These are phyloP conservation scores for Lutjanus campechanus DNA, from an alignment of 2,797 vertebrate genomes.

Conservation along the genomic window DNA sequence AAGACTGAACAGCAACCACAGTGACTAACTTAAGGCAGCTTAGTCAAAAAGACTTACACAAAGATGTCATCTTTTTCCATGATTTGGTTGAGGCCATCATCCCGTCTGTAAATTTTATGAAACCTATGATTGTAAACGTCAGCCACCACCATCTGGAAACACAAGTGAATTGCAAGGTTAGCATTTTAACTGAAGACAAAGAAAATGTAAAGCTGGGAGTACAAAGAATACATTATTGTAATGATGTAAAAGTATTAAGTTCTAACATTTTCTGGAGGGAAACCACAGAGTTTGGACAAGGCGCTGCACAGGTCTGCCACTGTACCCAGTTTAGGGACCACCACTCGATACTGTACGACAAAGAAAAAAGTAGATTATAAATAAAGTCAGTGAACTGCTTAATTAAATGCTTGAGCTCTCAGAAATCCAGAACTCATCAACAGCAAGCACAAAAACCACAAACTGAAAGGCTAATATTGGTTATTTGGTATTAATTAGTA, in stretches of 20 bases:
- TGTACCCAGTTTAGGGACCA: slow-evolving; percentile 93
- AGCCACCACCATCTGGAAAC: slow-evolving; percentile 94
- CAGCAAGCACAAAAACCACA: slow-evolving; percentile 3
- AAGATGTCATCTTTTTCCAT: slow-evolving; percentile 98
- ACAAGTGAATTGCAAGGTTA: background rate
- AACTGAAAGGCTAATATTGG: background rate
- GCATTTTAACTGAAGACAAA: background rate
- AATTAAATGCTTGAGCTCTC: background rate
- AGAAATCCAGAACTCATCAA: background rate
- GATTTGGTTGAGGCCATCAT: slow-evolving; percentile 95
- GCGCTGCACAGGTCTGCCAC: slow-evolving; percentile 93
- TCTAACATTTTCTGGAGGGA: slow-evolving; percentile 93
- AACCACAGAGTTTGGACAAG: slow-evolving; percentile 91
- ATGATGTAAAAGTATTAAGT: background rate
- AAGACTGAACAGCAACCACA: background rate
- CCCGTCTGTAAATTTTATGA: slow-evolving; percentile 96
- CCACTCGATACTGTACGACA: slow-evolving; percentile 89
- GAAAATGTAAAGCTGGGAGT: background rate
- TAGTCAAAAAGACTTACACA: slow-evolving; percentile 86
- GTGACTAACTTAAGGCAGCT: background rate
- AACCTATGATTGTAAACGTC: slow-evolving; percentile 99
- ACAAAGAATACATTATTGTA: background rate
- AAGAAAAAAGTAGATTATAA: background rate
- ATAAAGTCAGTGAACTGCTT: background rate
- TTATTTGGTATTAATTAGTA: background rate